A percentile compares a stretch with the other conserved stretches of the same genome.
Conservation (phyloP, 2,888 invertebrate genomes). For the Chymomyza amoena region DNA sequence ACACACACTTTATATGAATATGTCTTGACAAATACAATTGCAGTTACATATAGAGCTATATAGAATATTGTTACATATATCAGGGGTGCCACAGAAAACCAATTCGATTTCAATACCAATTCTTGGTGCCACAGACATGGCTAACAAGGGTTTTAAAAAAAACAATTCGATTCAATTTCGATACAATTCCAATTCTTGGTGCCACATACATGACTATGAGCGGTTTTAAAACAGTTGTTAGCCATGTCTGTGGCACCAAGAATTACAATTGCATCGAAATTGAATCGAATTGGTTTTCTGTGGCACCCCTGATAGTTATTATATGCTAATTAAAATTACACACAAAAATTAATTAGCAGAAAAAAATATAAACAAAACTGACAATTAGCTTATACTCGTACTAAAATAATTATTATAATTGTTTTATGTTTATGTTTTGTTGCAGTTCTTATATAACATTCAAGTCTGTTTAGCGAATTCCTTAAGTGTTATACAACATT, state of each 20-base stretch:
- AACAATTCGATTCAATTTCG: too few species aligned
- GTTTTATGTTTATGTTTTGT: slow-evolving; percentile 8
- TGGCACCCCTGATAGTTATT: too few species aligned
- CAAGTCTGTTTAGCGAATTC: slow-evolving; percentile 61
- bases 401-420: slow-evolving; percentile 14
- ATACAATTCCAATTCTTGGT: too few species aligned
- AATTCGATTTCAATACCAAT: too few species aligned
- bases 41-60: neutral
- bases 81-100: too few species aligned
- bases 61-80: neutral
- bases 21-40: neutral
- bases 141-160: too few species aligned
- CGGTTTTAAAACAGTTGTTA: too few species aligned
- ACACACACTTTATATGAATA: neutral
- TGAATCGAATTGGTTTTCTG: too few species aligned
- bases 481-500: slow-evolving; percentile 41
- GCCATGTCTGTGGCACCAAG: too few species aligned
- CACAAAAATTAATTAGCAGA: neutral
- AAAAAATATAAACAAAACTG: neutral
- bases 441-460: slow-evolving; percentile 17
- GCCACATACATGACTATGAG: too few species aligned
- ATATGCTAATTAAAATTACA: slow-evolving; percentile 10
- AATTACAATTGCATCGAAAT: too few species aligned
- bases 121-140: too few species aligned
- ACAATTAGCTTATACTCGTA: neutral